Evolutionary conservation across 2,113 vertebrate genomes (phyloP).

Genomic region (Trogon surrucura): DNA sequence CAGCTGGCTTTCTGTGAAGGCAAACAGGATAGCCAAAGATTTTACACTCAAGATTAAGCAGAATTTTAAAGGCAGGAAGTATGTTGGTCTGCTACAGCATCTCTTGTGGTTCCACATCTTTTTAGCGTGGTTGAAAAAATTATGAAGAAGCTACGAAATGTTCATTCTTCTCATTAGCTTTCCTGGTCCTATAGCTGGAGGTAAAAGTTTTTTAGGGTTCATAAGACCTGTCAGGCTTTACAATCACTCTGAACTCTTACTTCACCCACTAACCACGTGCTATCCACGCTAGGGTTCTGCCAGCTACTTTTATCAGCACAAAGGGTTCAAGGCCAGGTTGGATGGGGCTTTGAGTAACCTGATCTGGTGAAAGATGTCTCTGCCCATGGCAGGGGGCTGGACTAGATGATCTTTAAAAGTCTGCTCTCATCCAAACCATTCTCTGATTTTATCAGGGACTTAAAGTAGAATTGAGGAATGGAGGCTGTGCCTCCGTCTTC

Average conservation of each 20-base stretch:
- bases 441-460: background rate
- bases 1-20: conserved; percentile 33
- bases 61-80: conserved; percentile 11
- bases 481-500: background rate
- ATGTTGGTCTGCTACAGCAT: background rate
- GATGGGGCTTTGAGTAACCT: background rate
- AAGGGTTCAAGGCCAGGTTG: background rate
- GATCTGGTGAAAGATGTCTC: background rate
- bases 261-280: background rate
- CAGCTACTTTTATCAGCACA: background rate
- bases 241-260: background rate
- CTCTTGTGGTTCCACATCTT: conserved; percentile 9
- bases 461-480: background rate
- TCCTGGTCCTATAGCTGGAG: background rate
- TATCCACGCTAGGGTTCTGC: background rate
- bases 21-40: conserved; percentile 8
- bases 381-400: background rate
- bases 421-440: background rate
- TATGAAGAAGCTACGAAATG: background rate
- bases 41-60: conserved; percentile 18
- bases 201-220: background rate
- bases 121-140: background rate
- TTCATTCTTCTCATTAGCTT: background rate
- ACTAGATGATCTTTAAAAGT: background rate
- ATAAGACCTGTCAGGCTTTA: background rate